Evolutionary conservation across 2,888 invertebrate species (phyloP).

Genomic region (Hedychridium roseum): DNA sequence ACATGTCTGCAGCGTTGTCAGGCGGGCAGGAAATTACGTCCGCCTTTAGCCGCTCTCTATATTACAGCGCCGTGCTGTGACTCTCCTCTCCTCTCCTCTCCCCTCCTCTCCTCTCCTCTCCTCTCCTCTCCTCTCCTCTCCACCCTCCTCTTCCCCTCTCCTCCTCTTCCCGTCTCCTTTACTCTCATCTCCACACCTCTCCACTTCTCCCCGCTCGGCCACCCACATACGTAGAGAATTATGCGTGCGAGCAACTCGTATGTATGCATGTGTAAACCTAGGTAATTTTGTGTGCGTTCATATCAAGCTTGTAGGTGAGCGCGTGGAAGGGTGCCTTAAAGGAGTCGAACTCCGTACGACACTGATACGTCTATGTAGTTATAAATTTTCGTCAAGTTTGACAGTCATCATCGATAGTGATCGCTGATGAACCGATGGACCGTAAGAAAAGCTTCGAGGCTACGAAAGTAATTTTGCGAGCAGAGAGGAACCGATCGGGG

Average conservation of each 20-base stretch:
- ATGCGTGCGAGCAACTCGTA: not conserved
- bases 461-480: too few relatives aligned
- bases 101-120: too few relatives aligned
- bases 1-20: conserved; percentile 60
- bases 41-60: conserved; percentile 62
- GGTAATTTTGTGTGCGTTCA: too few relatives aligned
- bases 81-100: not conserved
- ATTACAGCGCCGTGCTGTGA: conserved; percentile 43
- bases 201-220: not conserved
- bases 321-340: too few relatives aligned
- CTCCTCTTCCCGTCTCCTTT: conserved; percentile 7
- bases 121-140: too few relatives aligned
- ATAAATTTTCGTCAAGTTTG: too few relatives aligned
- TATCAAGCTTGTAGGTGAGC: not conserved
- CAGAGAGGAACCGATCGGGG: conserved; percentile 26
- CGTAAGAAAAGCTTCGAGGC: too few relatives aligned
- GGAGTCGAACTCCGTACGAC: too few relatives aligned
- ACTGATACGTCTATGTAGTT: too few relatives aligned
- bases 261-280: too few relatives aligned
- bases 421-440: too few relatives aligned
- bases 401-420: too few relatives aligned
- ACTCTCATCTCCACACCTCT: not conserved
- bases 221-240: not conserved
- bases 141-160: conserved; percentile 9
- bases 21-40: conserved; percentile 61